These are phyloP conservation scores for Ophion ellenae DNA, from an alignment of 2,888 invertebrate genomes.

Conservation along the genomic window DNA sequence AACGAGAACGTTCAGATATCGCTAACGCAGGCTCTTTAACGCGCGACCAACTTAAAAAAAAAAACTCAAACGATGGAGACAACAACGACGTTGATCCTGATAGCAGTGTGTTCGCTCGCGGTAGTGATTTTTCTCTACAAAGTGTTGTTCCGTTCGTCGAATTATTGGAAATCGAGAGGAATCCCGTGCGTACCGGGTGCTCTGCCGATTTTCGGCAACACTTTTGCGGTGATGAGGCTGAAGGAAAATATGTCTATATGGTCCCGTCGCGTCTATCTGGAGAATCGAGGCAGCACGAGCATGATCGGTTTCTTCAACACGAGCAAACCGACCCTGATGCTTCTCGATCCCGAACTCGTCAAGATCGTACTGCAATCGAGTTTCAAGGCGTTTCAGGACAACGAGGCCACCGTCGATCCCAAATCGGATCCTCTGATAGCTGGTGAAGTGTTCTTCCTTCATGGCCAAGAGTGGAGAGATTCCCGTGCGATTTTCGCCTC, in stretches of 20 bases:
- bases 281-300: neutral
- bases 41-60: neutral
- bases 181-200: slow-evolving; percentile 46
- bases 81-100: slow-evolving; percentile 4
- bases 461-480: slow-evolving; percentile 73
- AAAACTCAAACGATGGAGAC: neutral
- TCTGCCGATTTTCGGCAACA: slow-evolving; percentile 57
- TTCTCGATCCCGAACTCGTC: slow-evolving; percentile 49
- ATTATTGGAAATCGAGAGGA: slow-evolving; percentile 53
- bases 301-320: slow-evolving; percentile 60
- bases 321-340: slow-evolving; percentile 39
- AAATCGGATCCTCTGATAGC: slow-evolving; percentile 71
- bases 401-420: slow-evolving; percentile 9
- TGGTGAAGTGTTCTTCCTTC: slow-evolving; percentile 74
- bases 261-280: slow-evolving; percentile 10
- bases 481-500: slow-evolving; percentile 50
- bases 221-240: neutral
- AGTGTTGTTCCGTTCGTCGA: slow-evolving; percentile 1
- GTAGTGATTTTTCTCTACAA: neutral
- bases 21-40: too few relatives aligned
- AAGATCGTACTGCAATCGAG: slow-evolving; percentile 50
- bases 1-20: neutral
- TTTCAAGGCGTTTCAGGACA: slow-evolving; percentile 30
- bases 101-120: neutral
- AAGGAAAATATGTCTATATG: neutral